Conservation (phyloP, 2,113 vertebrate genomes). For the Thryonomys swinderianus region DNA sequence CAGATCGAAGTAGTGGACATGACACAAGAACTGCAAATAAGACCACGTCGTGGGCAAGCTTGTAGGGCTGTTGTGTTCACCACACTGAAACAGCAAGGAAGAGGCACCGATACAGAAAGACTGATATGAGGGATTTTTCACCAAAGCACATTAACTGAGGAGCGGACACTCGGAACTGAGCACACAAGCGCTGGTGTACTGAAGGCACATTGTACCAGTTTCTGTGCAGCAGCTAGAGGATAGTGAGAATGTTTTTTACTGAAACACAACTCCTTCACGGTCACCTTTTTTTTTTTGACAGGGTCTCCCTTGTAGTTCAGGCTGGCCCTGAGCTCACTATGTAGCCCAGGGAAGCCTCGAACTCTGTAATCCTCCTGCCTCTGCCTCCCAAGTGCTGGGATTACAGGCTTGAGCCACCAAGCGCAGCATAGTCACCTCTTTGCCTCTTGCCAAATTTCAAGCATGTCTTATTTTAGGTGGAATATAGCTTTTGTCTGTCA, state of each 20-base stretch:
- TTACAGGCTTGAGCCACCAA: no score
- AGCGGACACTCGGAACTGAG: slow-evolving; percentile 85
- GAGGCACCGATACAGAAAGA: slow-evolving; percentile 77
- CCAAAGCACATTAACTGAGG: slow-evolving; percentile 84
- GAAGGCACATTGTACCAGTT: slow-evolving; percentile 82
- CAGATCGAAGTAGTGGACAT: slow-evolving; percentile 83
- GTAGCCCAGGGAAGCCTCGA: no score
- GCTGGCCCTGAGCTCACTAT: no score
- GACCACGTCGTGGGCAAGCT: slow-evolving; percentile 83
- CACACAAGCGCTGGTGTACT: slow-evolving; percentile 83
- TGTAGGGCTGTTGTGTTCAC: slow-evolving; percentile 48
- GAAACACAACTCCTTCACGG: slow-evolving; percentile 82
- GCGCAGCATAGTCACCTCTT: slow-evolving; percentile 75
- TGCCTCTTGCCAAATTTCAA: slow-evolving; percentile 85
- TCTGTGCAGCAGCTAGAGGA: slow-evolving; percentile 87
- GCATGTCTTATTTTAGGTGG: slow-evolving; percentile 98
- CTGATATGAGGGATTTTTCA: slow-evolving; percentile 78
- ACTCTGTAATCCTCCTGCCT: no score
- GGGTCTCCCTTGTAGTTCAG: no score
- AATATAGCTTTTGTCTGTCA: slow-evolving; percentile 97
- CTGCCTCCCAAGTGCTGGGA: no score
- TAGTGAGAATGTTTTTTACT: slow-evolving; percentile 86
- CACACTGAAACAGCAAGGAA: slow-evolving; percentile 59
- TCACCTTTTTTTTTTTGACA: no score
- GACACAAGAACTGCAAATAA: slow-evolving; percentile 86